phyloP scores from a whole-genome alignment of 2,888 invertebrate genomes.

The Clistopyga incitator region DNA sequence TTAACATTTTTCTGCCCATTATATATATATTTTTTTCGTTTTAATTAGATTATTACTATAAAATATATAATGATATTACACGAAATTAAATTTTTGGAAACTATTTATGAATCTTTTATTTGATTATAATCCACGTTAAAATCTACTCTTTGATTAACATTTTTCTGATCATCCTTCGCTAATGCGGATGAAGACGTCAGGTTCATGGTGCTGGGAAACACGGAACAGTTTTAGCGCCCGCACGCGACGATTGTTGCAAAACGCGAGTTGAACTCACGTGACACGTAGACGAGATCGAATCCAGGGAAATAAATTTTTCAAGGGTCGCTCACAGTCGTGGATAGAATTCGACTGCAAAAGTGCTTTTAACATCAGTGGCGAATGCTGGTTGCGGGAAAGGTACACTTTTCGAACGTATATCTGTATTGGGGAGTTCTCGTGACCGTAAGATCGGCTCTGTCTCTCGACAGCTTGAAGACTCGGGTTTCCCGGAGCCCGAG shows the following conservation, averaged over 20 bases:
- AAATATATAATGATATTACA: no score
- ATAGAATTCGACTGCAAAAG: conserved; percentile 1
- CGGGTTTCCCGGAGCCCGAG: conserved; percentile 19
- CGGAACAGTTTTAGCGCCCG: conserved; percentile 21
- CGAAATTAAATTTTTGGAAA: no score
- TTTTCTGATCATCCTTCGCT: no score
- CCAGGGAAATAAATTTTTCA: conserved; percentile 7
- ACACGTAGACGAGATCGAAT: not conserved
- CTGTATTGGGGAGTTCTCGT: not conserved
- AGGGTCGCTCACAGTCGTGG: not conserved
- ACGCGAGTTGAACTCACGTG: conserved; percentile 19
- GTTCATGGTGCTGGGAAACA: conserved; percentile 20
- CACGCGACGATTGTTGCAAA: conserved; percentile 38
- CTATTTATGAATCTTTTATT: no score
- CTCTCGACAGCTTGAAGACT: conserved; percentile 8
- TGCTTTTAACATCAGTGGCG: not conserved
- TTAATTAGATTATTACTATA: no score
- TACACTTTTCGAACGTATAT: not conserved
- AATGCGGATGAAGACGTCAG: not conserved
- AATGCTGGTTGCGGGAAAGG: not conserved
- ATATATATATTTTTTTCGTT: no score
- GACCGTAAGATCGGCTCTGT: conserved; percentile 13
- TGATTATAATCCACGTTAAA: no score
- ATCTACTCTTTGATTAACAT: no score
- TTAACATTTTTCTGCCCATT: no score